Percentiles rank a stretch among this genome's conserved stretches.
These are phyloP conservation scores for Sebastes minor DNA, from an alignment of 2,797 vertebrate species.

Conservation along the genomic window DNA sequence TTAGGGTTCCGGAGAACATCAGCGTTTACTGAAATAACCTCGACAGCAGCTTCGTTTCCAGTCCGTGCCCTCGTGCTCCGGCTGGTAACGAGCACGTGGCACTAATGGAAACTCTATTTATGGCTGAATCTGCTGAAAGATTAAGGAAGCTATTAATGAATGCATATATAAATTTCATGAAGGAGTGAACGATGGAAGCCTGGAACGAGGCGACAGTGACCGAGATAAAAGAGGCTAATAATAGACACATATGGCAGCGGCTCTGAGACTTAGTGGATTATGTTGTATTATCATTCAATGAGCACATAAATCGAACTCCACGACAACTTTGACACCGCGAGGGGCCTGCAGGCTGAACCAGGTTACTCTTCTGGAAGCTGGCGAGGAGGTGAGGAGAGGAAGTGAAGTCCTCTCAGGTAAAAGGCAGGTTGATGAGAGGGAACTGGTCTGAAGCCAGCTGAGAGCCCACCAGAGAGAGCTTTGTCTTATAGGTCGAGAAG, in stretches of 20 bases:
- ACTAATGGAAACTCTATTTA: constrained; percentile 64
- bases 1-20: not conserved
- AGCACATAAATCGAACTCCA: constrained; percentile 21
- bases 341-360: not conserved
- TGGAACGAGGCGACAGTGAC: constrained; percentile 51
- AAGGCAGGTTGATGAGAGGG: constrained; percentile 9
- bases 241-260: constrained; percentile 39
- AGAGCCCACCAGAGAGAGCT: not conserved
- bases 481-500: not conserved
- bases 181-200: constrained; percentile 49
- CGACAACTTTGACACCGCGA: not conserved
- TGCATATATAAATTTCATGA: constrained; percentile 65
- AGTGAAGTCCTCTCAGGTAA: constrained; percentile 22
- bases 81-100: constrained; percentile 14
- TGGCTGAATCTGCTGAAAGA: constrained; percentile 48
- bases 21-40: constrained; percentile 1
- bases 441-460: not conserved
- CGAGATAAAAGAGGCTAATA: constrained; percentile 64
- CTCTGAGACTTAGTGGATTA: constrained; percentile 55
- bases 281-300: constrained; percentile 56
- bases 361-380: constrained; percentile 15
- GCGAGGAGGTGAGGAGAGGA: not conserved
- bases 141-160: constrained; percentile 60
- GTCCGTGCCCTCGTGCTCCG: not conserved
- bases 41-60: constrained; percentile 27